Conservation (phyloP, 2,797 vertebrate genomes). For the Mormyrops attenuatus region DNA sequence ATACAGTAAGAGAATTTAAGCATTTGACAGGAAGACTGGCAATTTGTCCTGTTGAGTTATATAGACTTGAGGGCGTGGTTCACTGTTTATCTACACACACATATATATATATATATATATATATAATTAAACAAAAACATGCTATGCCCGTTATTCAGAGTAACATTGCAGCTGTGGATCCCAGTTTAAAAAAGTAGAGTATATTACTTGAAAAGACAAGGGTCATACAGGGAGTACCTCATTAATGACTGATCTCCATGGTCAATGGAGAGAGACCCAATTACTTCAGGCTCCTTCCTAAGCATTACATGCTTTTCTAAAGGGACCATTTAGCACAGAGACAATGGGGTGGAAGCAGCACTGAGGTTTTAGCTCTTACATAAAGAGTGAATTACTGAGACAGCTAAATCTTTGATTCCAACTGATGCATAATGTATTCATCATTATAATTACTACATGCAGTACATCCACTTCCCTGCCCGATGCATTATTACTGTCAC, state of each 20-base stretch:
- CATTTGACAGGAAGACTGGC: not conserved
- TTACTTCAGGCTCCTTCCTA: slow-evolving; percentile 29
- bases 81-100: not conserved
- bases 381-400: slow-evolving; percentile 1
- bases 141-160: slow-evolving; percentile 35
- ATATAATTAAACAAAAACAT: slow-evolving; percentile 26
- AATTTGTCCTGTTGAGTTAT: not conserved
- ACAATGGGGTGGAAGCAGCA: slow-evolving; percentile 16
- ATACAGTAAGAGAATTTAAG: slow-evolving; percentile 24
- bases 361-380: slow-evolving; percentile 14
- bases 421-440: slow-evolving; percentile 3
- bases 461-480: not conserved
- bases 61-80: not conserved
- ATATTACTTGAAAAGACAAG: slow-evolving; percentile 46
- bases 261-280: slow-evolving; percentile 44
- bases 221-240: slow-evolving; percentile 32
- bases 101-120: not conserved
- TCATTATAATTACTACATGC: not conserved
- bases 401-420: slow-evolving; percentile 16
- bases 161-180: slow-evolving; percentile 28
- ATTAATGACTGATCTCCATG: slow-evolving; percentile 50
- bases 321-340: slow-evolving; percentile 21
- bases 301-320: slow-evolving; percentile 20
- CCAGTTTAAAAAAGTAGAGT: slow-evolving; percentile 54
- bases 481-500: not conserved